Conservation (phyloP, 2,797 vertebrate genomes). For the Mastacembelus armatus region DNA sequence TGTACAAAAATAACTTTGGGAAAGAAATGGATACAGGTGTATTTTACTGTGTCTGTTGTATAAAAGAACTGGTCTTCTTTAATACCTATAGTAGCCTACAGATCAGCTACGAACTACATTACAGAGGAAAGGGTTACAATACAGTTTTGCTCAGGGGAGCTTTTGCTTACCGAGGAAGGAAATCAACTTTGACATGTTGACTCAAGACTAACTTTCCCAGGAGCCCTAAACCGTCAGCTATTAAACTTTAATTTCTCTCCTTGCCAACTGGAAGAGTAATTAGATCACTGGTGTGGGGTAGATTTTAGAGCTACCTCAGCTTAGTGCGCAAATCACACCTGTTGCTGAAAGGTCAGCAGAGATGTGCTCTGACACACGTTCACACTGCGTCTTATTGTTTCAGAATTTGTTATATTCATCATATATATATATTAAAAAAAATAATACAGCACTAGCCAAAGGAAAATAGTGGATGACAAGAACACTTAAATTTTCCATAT, state of each 20-base stretch:
- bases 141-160: constrained; percentile 45
- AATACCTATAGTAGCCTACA: not conserved
- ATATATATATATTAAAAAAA: constrained; percentile 22
- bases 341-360: constrained; percentile 33
- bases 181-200: constrained; percentile 82
- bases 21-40: constrained; percentile 41
- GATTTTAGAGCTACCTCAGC: constrained; percentile 43
- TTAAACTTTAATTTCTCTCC: constrained; percentile 79
- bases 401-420: constrained; percentile 14
- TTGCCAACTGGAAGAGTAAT: constrained; percentile 59
- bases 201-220: constrained; percentile 76
- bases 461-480: constrained; percentile 58
- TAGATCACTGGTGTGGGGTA: constrained; percentile 46
- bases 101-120: constrained; percentile 4
- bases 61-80: not conserved
- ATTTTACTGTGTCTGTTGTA: constrained; percentile 16
- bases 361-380: not conserved
- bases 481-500: constrained; percentile 69
- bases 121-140: constrained; percentile 10
- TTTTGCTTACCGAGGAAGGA: constrained; percentile 57
- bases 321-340: constrained; percentile 53
- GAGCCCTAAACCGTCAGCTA: constrained; percentile 75
- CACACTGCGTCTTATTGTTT: constrained; percentile 15
- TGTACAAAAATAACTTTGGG: constrained; percentile 48
- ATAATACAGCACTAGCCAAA: constrained; percentile 34